Base-by-base conservation (phyloP, 2,888 invertebrate species). In the Amiota minor region DNA sequence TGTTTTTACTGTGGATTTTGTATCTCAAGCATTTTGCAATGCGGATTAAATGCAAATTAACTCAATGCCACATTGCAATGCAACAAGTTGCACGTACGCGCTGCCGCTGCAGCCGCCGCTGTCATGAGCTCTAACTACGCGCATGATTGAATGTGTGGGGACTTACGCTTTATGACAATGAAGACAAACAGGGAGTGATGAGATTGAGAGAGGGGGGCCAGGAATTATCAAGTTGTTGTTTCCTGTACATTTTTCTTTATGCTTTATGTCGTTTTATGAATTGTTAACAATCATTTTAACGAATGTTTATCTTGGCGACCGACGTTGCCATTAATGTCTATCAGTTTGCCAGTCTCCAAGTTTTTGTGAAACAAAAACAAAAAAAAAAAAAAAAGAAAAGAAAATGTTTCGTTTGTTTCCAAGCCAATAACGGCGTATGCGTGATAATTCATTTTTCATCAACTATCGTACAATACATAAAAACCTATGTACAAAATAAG, bases 11-110 rank as follows among this genome's bases (percentile, higher is more conserved):
- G 78, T 78, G 14, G 2, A 20, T 76, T 64, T 75, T 62, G 47
- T 72, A 53, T 62, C 67, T 72, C 56, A 70, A 35, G 35, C 35
- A 35, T 71, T 75, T 75, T 71, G 72, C 71, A 72, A 78, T 69
- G 77, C 78, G 81, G 81, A 79, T 81, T 81, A 84, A 83, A 84
- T 83, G 83, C 82, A 84, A 84, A 83, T 83, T 83, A 83, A 82
- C 76, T 81, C 77, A 35, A 35, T 35, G 12, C 72, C 74, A 76
- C 61, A 71, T 65, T 75, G 56, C 70, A 55, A 75, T 20, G 78
- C 83, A 80, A 84, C 83, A 83, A 83, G 83, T 84, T 83, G 83
- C 81, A 83, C 84, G 83, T 83, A 83, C 78, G 46, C 56, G 53
- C n/a, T 3, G 53, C 14, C 16, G 53, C 20, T 14, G 59, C 16